Conservation (phyloP, 2,888 invertebrate species). For the Chirona hameri region DNA sequence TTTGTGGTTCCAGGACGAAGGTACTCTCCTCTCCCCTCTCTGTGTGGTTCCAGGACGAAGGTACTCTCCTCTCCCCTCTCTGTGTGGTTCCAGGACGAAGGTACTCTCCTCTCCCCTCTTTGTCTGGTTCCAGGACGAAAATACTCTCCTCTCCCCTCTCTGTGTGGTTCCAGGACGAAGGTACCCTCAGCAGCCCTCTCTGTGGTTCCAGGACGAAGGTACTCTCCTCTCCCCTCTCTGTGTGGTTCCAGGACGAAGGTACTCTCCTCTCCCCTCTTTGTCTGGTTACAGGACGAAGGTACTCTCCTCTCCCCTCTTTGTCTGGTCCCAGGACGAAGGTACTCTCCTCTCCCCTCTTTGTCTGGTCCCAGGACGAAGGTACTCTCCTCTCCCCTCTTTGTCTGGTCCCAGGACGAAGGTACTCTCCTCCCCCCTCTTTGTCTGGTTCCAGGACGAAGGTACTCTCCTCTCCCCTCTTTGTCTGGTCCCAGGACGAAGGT, state of each 20-base stretch:
- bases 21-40: constrained; percentile 55
- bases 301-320: constrained; percentile 58
- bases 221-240: constrained; percentile 30
- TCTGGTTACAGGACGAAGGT: neutral
- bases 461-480: constrained; percentile 29
- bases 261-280: neutral
- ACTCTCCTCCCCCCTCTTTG: constrained; percentile 58
- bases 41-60: constrained; percentile 86
- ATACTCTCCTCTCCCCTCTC: neutral
- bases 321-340: constrained; percentile 85
- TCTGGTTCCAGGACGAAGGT: constrained; percentile 85
- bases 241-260: too few relatives aligned
- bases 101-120: neutral
- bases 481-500: too few relatives aligned
- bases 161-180: too few relatives aligned
- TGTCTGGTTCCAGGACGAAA: neutral
- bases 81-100: too few relatives aligned
- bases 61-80: constrained; percentile 43
- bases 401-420: neutral
- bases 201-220: constrained; percentile 85
- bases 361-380: too few relatives aligned
- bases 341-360: constrained; percentile 29
- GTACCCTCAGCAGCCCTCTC: too few relatives aligned
- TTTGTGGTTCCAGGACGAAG: neutral
- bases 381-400: neutral